Base-by-base conservation (phyloP, 2,797 vertebrate species). In the Leucoraja ocellata region DNA sequence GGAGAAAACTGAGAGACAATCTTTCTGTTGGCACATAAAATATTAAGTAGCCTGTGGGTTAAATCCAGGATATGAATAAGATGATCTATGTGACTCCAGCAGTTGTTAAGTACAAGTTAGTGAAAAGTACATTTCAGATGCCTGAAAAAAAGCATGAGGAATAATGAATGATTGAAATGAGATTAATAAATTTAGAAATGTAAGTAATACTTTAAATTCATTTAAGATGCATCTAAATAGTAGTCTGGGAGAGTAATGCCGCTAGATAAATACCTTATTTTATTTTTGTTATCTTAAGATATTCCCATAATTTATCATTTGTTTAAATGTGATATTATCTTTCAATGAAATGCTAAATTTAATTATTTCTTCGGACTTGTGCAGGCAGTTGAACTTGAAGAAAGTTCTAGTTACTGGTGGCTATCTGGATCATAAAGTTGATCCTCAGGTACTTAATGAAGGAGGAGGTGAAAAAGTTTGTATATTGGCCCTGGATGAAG, bases 371-470 rank as follows among this genome's bases (percentile, higher is more conserved):
- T 93, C 76, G 93, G 76, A 73, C 93, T 93, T 91, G n/a, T 54
- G 28, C 93, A 99, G 99, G 94, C 99, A 99, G 93, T 95, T 99
- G 93, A 99, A 99, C 95, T 97, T 99, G 94, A 98, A 97, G 95
- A 99, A 99, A 94, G 96, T 99, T 94, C 96, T 99, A 94, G 97
- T 99, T 77, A 98, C 95, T 93, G 99, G 98, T 0, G 99, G 98
- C 39, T 96, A 94, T 95, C 96, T 99, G 95, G 98, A 99, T 94
- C 98, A 98, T 94, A 97, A 97, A 11, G 97, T 98, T 93, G 97
- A 98, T 95, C 96, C 98, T 36, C 97, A 99, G 94, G 95, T 98
- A 94, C 96, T 99, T 74, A 96, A 97, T 71, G 99, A 99, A 94
- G 97, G 97, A 81, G 98, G 96, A 36, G 98, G 97, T 93, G 97